Conservation (phyloP, 2,888 invertebrate species). For the Chloromyia formosa region DNA sequence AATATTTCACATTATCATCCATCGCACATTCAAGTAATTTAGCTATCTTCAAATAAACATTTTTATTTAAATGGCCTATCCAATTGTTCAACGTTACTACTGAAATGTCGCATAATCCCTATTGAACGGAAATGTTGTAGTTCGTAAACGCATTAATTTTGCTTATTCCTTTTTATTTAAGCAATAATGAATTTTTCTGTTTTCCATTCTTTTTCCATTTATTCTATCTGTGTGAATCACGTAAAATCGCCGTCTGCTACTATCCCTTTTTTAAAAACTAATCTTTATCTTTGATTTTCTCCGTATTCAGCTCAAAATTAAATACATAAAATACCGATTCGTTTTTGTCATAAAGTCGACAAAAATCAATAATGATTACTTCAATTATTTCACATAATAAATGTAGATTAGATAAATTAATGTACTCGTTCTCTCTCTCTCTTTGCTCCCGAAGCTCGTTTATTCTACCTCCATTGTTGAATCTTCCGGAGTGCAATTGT, state of each 20-base stretch:
- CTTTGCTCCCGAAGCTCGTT: constrained; percentile 25
- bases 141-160: background rate
- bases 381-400: constrained; percentile 2
- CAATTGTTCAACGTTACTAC: background rate
- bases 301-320: constrained; percentile 30
- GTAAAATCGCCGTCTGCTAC: background rate
- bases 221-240: background rate
- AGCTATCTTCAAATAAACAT: constrained; percentile 15
- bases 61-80: background rate
- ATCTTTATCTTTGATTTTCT: background rate
- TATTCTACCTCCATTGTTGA: constrained; percentile 62
- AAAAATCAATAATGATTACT: constrained; percentile 1
- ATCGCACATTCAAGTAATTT: constrained; percentile 3
- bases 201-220: background rate
- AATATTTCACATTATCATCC: background rate
- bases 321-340: constrained; percentile 38
- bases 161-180: background rate
- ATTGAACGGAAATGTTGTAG: background rate
- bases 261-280: background rate
- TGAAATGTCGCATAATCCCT: background rate
- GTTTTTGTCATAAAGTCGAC: background rate
- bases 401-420: constrained; percentile 38
- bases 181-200: background rate
- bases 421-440: background rate
- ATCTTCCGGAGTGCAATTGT: constrained; percentile 55